Evolutionary conservation across 2,888 invertebrate genomes (phyloP), one percentile per base, ranked within the genome.

Genomic region (Pachliopta kotzebuea): DNA sequence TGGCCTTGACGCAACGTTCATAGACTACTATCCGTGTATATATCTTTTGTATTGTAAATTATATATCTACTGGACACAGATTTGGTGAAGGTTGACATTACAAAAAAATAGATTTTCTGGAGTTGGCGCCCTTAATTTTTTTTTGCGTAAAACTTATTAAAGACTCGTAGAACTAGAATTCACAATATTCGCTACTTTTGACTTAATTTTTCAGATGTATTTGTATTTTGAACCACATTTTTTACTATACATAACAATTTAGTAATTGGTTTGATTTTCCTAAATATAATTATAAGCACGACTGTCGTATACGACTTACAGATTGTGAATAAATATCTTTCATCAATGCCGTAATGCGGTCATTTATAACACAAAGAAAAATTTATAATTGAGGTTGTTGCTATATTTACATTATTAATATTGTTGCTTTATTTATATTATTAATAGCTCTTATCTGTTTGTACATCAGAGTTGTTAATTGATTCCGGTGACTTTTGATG

Each of bases 351-450:
- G 54, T 18, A 3, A 26, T 26, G 26, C n/a, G n/a, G 26, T 29
- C 26, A 18, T n/a, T n/a, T 54, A 7, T 1, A 54, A 54, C 26
- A 54, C 54, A 54, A 54, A 54, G 53, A 24, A 53, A 53, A n/a
- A 23, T 18, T 21, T 53, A 21, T 54, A 29, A 4, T 23, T 26
- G n/a, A 54, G 26, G 54, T n/a, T 7, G 24, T 53, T 45, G 45
- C 45, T n/a, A 18, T n/a, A n/a, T 45, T n/a, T 45, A 45, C 45
- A 45, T 45, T n/a, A 45, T n/a, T n/a, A n/a, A n/a, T n/a, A n/a
- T n/a, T 7, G 24, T 53, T 45, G 45, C 45, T n/a, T 4, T n/a
- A n/a, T 45, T n/a, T 45, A 45, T n/a, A 45, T 45, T n/a, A 45
- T n/a, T 45, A 7, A 45, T n/a, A n/a, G 7, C 8, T 45, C 18